Percentiles rank a stretch among this genome's conserved stretches.
phyloP scores from a whole-genome alignment of 2,797 vertebrate species.

The Labroides dimidiatus region DNA sequence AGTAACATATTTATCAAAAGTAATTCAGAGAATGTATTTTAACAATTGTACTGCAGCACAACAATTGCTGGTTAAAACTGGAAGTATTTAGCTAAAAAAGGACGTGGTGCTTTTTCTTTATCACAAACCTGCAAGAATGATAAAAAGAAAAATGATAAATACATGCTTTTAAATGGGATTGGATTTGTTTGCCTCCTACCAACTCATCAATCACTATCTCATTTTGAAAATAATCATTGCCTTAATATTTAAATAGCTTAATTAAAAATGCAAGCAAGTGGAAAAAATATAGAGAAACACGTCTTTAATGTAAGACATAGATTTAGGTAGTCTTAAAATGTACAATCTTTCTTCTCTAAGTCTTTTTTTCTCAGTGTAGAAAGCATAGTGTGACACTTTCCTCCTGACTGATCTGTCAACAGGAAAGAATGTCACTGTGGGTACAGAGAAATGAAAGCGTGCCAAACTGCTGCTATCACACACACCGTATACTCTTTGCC shows the following conservation, averaged over 20 bases:
- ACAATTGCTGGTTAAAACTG: not conserved
- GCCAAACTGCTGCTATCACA: constrained; percentile 4
- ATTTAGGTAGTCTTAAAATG: not conserved
- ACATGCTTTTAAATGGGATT: no score
- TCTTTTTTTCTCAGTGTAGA: not conserved
- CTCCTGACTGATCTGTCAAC: constrained; percentile 39
- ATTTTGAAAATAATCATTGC: no score
- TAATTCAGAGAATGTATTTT: no score
- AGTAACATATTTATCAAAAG: no score
- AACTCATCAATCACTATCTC: no score
- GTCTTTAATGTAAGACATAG: not conserved
- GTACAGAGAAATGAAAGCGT: constrained; percentile 39
- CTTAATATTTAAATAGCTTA: no score
- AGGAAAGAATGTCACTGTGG: constrained; percentile 46
- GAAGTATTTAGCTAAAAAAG: not conserved
- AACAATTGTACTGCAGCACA: no score
- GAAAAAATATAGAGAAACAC: no score
- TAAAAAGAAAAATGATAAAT: not conserved
- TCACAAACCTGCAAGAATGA: not conserved
- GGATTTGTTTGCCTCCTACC: no score
- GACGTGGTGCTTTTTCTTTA: not conserved
- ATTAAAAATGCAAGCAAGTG: no score
- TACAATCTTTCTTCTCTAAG: not conserved
- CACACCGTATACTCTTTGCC: not conserved
- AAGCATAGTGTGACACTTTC: constrained; percentile 4